Conservation (phyloP, 2,113 vertebrate genomes). For the Fulmarus glacialis region DNA sequence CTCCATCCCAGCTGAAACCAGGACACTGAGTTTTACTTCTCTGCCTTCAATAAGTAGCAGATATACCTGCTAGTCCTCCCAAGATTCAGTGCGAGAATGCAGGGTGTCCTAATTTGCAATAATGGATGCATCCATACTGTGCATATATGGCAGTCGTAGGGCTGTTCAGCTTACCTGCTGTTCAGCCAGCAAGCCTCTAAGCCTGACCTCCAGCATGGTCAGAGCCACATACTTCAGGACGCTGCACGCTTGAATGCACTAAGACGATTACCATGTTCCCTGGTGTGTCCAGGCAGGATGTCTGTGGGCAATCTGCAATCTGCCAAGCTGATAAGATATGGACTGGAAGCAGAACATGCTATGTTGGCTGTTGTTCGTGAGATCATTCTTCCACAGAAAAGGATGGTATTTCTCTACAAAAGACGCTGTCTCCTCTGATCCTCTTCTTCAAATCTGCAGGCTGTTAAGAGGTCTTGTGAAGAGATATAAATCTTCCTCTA, state of each 20-base stretch:
- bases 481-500: neutral
- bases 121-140: neutral
- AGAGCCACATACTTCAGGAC: neutral
- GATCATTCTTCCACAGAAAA: neutral
- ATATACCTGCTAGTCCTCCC: accelerated
- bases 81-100: accelerated
- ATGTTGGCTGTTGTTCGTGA: neutral
- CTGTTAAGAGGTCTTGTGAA: neutral
- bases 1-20: too few relatives aligned
- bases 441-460: neutral
- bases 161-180: neutral
- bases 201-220: neutral
- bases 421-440: neutral
- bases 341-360: conserved; percentile 2
- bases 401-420: neutral
- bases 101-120: neutral
- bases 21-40: neutral
- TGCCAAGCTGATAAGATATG: neutral
- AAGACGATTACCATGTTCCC: neutral
- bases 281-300: neutral
- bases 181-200: neutral
- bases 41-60: neutral
- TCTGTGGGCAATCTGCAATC: conserved; percentile 40
- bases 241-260: neutral
- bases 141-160: neutral